These are phyloP conservation scores for Congeria kusceri DNA, from an alignment of 2,888 invertebrate genomes.

Conservation along the genomic window DNA sequence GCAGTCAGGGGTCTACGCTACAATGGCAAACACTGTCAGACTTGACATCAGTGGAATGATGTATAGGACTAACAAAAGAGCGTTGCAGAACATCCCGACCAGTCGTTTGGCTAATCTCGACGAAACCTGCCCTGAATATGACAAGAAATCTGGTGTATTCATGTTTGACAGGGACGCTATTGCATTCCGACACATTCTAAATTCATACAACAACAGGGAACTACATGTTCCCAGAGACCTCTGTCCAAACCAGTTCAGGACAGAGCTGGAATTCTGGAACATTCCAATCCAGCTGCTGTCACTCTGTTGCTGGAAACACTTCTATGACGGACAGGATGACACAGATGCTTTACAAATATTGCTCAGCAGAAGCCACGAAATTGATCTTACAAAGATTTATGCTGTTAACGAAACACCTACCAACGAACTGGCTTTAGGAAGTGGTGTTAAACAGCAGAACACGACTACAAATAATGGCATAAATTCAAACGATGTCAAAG, in stretches of 20 bases:
- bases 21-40: background rate
- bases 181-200: conserved; percentile 54
- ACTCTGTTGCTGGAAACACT: conserved; percentile 55
- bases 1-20: too few relatives aligned
- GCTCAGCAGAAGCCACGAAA: background rate
- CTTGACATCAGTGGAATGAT: conserved; percentile 3
- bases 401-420: too few relatives aligned
- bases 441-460: too few relatives aligned
- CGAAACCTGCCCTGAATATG: background rate
- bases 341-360: conserved; percentile 31
- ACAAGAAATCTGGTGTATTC: background rate
- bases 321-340: conserved; percentile 40
- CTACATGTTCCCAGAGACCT: conserved; percentile 53
- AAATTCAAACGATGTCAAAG: background rate
- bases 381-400: too few relatives aligned
- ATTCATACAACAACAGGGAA: conserved; percentile 38
- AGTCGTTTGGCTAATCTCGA: background rate
- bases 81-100: background rate
- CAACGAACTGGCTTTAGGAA: too few relatives aligned
- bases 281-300: conserved; percentile 41
- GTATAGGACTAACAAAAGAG: background rate
- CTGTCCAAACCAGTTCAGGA: conserved; percentile 42
- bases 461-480: background rate
- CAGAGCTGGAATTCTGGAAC: conserved; percentile 52
- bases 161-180: conserved; percentile 56